Evolutionary conservation across 2,888 invertebrate genomes (phyloP), one percentile per base, ranked within the genome.

Genomic region (Psococerastis gibbosa): DNA sequence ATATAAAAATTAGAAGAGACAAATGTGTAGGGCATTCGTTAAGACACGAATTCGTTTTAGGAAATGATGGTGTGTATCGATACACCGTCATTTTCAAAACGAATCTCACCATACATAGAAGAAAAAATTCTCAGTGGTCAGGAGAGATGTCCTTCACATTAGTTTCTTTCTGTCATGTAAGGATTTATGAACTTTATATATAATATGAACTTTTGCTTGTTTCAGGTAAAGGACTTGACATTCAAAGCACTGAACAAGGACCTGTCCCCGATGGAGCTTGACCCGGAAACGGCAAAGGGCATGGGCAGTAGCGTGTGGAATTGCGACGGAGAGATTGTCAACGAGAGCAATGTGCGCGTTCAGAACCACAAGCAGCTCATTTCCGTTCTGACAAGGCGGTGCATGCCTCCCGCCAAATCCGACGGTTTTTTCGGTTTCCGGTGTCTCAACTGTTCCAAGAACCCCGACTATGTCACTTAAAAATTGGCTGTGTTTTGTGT

Each of bases 271-370:
- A 51, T 50, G 41, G 46, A 49, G 11, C 22, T 50, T 46, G 43
- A 52, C 43, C 23, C 51, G 45, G 53, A 51, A 27, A 44, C 52
- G 20, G 52, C 53, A 32, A 52, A 47, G 44, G 56, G 53, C 41
- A 11, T 9, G 11, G 27, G 8, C 8, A 27, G 27, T 32, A 81
- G 81, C 53, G 71, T 75, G 32, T 84, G 83, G 83, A 83, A 83
- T 57, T 82, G 82, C 63, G 83, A 84, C 61, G 83, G 83, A 13
- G 83, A 84, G 20, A 38, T 38, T 22, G 5, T 38, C 22, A 3
- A 6, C 6, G 38, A 38, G 17, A 20, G 20, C 20, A 38, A 38
- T 11, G 38, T 38, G n/a, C 18, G 17, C 4, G 38, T 38, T 15
- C 17, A 20, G 22, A 38, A 38, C 20, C 22, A 38, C 18, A 38